Evolutionary conservation across 2,797 vertebrate genomes (phyloP).

Genomic region (Neosilurus hyrtlii): DNA sequence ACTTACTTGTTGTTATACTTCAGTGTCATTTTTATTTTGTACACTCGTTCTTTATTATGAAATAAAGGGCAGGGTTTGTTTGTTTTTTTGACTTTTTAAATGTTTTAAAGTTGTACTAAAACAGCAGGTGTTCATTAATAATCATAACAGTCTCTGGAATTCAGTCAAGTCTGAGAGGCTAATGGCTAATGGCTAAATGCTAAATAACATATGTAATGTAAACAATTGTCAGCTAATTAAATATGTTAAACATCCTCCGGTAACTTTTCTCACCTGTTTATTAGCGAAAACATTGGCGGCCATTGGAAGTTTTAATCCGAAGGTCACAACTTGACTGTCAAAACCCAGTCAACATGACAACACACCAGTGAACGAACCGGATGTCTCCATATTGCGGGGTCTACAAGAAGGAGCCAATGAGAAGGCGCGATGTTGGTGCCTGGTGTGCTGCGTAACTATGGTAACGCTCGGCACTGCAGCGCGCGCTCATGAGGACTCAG

Average conservation of each 20-base stretch:
- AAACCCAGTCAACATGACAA: conserved; percentile 6
- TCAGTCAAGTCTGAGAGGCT: background rate
- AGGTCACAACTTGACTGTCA: conserved; percentile 15
- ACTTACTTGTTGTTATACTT: background rate
- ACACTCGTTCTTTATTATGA: background rate
- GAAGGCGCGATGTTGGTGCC: conserved; percentile 14
- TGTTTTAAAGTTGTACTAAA: background rate
- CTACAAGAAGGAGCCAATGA: conserved; percentile 49
- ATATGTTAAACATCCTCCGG: background rate
- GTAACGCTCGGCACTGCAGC: conserved; percentile 62
- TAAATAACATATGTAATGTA: background rate
- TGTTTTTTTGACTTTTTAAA: background rate
- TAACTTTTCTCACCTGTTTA: conserved; percentile 12
- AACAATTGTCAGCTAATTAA: background rate
- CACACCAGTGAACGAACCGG: conserved; percentile 44
- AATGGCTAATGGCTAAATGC: background rate
- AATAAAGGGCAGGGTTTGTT: background rate
- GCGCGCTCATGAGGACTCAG: background rate
- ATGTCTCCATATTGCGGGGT: conserved; percentile 17
- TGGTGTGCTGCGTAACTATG: conserved; percentile 55
- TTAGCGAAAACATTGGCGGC: no score
- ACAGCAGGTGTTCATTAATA: background rate
- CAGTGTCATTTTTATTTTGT: background rate
- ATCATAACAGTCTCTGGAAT: background rate
- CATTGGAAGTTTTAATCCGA: conserved; percentile 19